phyloP scores from a whole-genome alignment of 2,113 vertebrate species.

The Equus przewalskii region DNA sequence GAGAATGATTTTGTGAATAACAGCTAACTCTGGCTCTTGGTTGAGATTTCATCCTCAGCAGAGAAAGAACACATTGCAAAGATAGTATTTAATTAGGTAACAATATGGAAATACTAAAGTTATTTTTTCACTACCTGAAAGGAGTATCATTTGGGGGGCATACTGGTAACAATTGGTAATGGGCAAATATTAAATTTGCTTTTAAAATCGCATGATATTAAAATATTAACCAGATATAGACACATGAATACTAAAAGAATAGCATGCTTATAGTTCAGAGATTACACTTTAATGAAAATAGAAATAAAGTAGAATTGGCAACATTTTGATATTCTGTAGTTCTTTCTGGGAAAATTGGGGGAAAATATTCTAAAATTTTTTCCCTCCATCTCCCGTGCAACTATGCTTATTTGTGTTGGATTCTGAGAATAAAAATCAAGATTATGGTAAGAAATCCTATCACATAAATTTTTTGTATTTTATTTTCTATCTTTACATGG shows the following conservation, averaged over 20 bases:
- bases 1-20: not conserved
- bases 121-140: not conserved
- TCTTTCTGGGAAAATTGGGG: not conserved
- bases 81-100: not conserved
- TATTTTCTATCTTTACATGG: not conserved
- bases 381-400: not conserved
- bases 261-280: not conserved
- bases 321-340: not conserved
- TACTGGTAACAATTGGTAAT: not conserved
- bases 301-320: not conserved
- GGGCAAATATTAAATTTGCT: not conserved
- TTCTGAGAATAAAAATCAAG: not conserved
- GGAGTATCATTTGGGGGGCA: not conserved
- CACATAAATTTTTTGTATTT: not conserved
- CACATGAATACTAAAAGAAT: not conserved
- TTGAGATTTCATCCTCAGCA: not conserved
- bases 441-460: not conserved
- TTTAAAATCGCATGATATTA: not conserved
- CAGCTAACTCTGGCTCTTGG: not conserved
- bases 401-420: not conserved
- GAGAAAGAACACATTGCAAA: not conserved
- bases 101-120: not conserved
- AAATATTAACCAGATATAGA: not conserved
- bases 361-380: not conserved
- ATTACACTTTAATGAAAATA: not conserved